Base-by-base conservation (phyloP, 1,140 invertebrate species). In the Sycophila sp. region DNA sequence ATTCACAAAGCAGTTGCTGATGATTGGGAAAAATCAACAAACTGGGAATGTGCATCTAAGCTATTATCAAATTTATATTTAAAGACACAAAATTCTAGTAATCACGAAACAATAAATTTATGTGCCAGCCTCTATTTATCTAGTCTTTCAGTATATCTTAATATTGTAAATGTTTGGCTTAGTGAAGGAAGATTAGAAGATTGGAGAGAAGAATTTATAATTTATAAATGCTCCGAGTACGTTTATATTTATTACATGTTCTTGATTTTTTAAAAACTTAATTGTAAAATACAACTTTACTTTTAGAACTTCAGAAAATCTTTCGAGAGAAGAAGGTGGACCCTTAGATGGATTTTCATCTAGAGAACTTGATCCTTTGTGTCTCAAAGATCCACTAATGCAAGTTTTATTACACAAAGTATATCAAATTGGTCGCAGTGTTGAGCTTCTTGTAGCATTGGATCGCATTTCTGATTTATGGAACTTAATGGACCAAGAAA, bases 81-180 rank as follows among this genome's bases (percentile, higher is more conserved):
- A 63, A 81, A 86, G 62, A 76, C 88, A 65, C 75, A 85, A 73
- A 83, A 83, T 67, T 81, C 85, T 4, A 72, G 72, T n/a, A 85
- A 76, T 38, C 79, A 80, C 69, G 76, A 84, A 58, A 83, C 83
- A 62, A 83, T 85, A 40, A 86, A 88, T 75, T 78, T 89, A 22
- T 85, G 84, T 72, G 79, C 84, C 10, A 83, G 81, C 69, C 75
- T 89, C 38, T 89, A 88, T 73, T 64, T 89, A 22, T 80, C 82
- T 56, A 86, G 84, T 75, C 76, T 88, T 60, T 83, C 77, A 51
- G 85, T 86, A 65, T 89, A 89, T 77, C 77, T 89, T 19, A 85
- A 85, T 59, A 85, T 89, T 45, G 86, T 88, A 24, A 85, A 89
- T 53, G 80, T 77, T 2, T 89, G 88, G 88, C 78, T 89, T 55